Conservation (phyloP, 2,113 vertebrate species). For the Pluvianellus socialis region DNA sequence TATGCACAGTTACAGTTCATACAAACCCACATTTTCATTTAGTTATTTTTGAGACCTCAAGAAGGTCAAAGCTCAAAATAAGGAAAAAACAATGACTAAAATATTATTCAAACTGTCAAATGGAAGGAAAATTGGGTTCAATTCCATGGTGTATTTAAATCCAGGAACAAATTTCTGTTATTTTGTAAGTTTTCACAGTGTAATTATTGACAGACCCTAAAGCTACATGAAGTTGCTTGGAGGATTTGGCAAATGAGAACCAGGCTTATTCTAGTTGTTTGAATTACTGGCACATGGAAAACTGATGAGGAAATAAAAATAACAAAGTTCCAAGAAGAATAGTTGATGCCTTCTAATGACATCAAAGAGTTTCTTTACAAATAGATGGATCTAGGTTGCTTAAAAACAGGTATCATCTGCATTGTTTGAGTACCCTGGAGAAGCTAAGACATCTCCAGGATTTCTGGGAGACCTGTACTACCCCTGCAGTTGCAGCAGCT, state of each 20-base stretch:
- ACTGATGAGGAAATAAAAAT: neutral
- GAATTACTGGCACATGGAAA: neutral
- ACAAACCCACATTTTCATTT: neutral
- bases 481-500: neutral
- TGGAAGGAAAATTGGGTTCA: neutral
- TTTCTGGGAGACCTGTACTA: neutral
- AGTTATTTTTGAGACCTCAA: neutral
- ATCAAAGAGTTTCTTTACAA: neutral
- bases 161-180: neutral
- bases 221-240: neutral
- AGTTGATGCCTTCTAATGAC: neutral
- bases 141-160: neutral
- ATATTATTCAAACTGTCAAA: neutral
- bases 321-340: neutral
- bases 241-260: neutral
- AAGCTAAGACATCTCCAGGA: neutral
- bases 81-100: neutral
- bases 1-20: neutral
- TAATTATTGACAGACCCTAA: neutral
- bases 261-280: neutral
- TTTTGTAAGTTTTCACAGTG: neutral
- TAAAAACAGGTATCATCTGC: neutral
- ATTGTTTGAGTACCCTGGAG: neutral
- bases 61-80: neutral
- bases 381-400: neutral